A percentile compares a stretch with the other conserved stretches of the same genome.
These are phyloP conservation scores for Chrysina gloriosa DNA, from an alignment of 2,888 invertebrate species.

Conservation along the genomic window DNA sequence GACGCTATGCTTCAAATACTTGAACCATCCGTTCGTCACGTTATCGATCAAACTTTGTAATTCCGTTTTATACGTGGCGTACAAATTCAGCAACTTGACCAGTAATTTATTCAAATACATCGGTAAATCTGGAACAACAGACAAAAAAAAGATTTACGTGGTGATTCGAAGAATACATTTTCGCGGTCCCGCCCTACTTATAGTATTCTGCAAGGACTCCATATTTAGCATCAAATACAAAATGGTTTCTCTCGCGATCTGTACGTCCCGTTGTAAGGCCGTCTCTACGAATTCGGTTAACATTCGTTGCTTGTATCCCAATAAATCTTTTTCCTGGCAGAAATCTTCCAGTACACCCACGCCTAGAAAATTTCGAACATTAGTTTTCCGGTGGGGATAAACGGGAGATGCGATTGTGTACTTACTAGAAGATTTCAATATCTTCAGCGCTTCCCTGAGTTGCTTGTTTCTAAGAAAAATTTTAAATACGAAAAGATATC, in stretches of 20 bases:
- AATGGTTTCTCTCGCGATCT: conserved; percentile 29
- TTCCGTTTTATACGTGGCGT: conserved; percentile 10
- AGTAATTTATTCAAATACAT: conserved; percentile 34
- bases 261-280: not conserved
- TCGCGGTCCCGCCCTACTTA: not conserved
- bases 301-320: conserved; percentile 21
- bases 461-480: conserved; percentile 25
- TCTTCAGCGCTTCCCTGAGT: conserved; percentile 31
- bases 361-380: conserved; percentile 13
- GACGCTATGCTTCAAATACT: conserved; percentile 24
- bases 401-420: not conserved
- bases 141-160: conserved; percentile 8
- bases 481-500: conserved; percentile 40
- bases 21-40: conserved; percentile 40
- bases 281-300: conserved; percentile 29
- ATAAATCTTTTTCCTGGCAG: not conserved
- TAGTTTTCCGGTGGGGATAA: not conserved
- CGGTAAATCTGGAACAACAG: conserved; percentile 34
- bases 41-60: conserved; percentile 32
- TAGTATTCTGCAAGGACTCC: conserved; percentile 7
- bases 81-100: conserved; percentile 28
- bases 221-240: conserved; percentile 26
- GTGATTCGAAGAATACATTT: no score
- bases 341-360: conserved; percentile 4
- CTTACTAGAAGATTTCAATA: conserved; percentile 37